These are phyloP conservation scores for Panzeria rudis DNA, from an alignment of 2,888 invertebrate genomes.

Conservation along the genomic window DNA sequence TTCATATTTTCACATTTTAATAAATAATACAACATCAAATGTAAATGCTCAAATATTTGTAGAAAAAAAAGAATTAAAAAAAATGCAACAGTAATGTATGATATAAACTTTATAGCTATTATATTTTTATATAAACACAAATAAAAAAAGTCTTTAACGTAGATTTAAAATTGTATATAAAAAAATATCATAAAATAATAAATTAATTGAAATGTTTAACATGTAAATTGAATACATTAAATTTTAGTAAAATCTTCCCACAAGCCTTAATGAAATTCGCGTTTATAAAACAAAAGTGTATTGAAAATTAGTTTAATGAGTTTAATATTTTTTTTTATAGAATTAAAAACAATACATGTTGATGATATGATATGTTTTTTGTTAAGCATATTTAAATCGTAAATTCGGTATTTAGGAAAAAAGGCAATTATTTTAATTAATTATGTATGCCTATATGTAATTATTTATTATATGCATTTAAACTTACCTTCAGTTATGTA, in stretches of 20 bases:
- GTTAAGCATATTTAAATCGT: neutral
- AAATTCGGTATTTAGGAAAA: neutral
- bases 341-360: neutral
- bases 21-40: neutral
- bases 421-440: neutral
- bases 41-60: too few relatives aligned
- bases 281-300: neutral
- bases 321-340: conserved; percentile 10
- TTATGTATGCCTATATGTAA: too few relatives aligned
- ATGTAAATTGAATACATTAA: conserved; percentile 49
- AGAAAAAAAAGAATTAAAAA: too few relatives aligned
- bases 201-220: conserved; percentile 58
- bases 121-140: neutral
- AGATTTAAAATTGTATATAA: too few relatives aligned
- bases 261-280: neutral
- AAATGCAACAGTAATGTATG: too few relatives aligned
- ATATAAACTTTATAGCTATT: too few relatives aligned
- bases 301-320: conserved; percentile 40
- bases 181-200: conserved; percentile 6
- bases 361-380: neutral
- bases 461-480: too few relatives aligned
- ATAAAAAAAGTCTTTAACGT: too few relatives aligned
- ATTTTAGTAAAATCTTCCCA: conserved; percentile 8
- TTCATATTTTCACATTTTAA: neutral
- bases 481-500: conserved; percentile 43